Conservation (phyloP, 2,797 vertebrate genomes). For the Enteromius argenteus region DNA sequence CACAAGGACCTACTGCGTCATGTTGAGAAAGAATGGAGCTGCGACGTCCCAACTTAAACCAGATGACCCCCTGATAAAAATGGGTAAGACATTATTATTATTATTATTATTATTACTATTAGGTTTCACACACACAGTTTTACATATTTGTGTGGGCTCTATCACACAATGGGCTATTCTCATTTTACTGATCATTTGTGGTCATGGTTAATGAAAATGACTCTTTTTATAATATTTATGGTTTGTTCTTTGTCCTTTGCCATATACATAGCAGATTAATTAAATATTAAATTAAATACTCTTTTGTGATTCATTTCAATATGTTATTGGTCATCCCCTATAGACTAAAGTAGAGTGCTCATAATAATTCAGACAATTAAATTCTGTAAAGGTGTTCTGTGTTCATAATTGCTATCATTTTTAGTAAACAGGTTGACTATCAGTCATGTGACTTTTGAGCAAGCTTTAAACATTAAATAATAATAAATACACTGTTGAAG, state of each 20-base stretch:
- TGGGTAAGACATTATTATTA: slow-evolving; percentile 70
- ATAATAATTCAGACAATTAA: background rate
- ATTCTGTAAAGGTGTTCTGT: too few species aligned
- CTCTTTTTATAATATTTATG: background rate
- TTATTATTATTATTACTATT: background rate
- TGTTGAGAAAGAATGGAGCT: slow-evolving; percentile 62
- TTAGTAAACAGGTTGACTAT: background rate
- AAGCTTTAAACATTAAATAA: background rate
- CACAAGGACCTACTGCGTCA: background rate
- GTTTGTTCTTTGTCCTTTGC: background rate
- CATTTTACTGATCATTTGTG: background rate
- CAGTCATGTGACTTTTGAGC: background rate
- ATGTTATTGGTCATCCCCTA: background rate
- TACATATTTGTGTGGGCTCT: background rate
- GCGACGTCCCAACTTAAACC: slow-evolving; percentile 68
- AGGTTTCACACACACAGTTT: background rate
- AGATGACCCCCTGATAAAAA: slow-evolving; percentile 73
- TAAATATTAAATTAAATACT: background rate
- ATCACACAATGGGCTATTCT: background rate
- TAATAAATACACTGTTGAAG: background rate
- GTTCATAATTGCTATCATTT: background rate
- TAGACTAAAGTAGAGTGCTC: background rate
- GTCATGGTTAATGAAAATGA: background rate
- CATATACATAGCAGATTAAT: too few species aligned
- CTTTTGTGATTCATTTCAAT: background rate